Evolutionary conservation across 2,888 invertebrate species (phyloP).

Genomic region (Chorisops tibialis): DNA sequence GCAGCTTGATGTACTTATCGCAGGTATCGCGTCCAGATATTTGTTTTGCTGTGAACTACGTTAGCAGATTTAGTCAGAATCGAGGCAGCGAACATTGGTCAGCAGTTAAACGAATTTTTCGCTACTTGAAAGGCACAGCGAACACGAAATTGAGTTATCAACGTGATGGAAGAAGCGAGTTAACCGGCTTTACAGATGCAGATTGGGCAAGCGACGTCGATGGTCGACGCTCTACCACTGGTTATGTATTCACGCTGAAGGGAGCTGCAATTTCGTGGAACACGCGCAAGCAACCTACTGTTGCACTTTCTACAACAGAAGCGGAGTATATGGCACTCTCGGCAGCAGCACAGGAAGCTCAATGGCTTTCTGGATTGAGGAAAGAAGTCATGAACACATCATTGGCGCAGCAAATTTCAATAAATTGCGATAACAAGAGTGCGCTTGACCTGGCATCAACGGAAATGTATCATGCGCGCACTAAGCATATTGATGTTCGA

Average conservation of each 20-base stretch:
- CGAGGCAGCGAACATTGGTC: slow-evolving; percentile 18
- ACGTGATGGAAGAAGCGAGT: not conserved
- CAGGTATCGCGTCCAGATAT: slow-evolving; percentile 35
- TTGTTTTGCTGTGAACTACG: slow-evolving; percentile 32
- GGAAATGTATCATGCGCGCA: too few relatives aligned
- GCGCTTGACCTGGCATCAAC: too few relatives aligned
- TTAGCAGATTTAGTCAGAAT: slow-evolving; percentile 29
- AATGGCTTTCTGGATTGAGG: too few relatives aligned
- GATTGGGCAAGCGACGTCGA: slow-evolving; percentile 25
- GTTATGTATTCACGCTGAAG: not conserved
- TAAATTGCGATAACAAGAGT: too few relatives aligned
- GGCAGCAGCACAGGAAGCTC: too few relatives aligned
- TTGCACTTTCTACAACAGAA: not conserved
- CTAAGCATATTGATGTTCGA: too few relatives aligned
- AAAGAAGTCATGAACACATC: too few relatives aligned
- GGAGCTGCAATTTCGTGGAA: not conserved
- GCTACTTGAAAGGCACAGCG: slow-evolving; percentile 20
- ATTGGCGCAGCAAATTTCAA: too few relatives aligned
- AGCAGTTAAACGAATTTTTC: slow-evolving; percentile 22
- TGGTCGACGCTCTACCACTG: slow-evolving; percentile 17
- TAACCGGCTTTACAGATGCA: slow-evolving; percentile 16
- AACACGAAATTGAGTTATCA: slow-evolving; percentile 24
- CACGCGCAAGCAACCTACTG: not conserved
- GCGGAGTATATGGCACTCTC: too few relatives aligned
- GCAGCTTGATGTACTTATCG: slow-evolving; percentile 32